These are phyloP conservation scores for Pseudoatta argentina DNA, from an alignment of 1,140 invertebrate genomes.

Conservation along the genomic window DNA sequence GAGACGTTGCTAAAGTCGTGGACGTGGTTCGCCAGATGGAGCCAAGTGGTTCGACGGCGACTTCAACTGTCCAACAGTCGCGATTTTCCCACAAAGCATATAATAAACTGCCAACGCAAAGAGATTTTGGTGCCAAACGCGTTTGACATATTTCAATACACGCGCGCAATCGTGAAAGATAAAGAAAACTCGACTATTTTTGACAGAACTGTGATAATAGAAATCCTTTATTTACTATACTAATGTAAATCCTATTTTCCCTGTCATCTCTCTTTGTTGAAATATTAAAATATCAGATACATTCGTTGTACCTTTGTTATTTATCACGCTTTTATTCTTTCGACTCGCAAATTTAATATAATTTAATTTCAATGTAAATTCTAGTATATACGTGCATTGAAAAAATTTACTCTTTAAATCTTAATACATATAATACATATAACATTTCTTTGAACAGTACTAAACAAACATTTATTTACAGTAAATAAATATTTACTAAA, in stretches of 20 bases:
- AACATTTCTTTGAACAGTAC: too few species aligned
- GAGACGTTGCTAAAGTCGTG: slow-evolving; percentile 19
- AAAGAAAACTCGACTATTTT: not conserved
- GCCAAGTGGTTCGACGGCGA: slow-evolving; percentile 24
- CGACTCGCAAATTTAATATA: too few species aligned
- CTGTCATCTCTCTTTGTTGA: not conserved
- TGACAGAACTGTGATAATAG: not conserved
- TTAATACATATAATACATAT: too few species aligned
- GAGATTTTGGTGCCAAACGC: not conserved
- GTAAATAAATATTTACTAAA: too few species aligned
- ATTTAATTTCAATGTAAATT: too few species aligned
- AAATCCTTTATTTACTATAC: not conserved
- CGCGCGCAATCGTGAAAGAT: not conserved
- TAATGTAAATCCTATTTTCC: not conserved
- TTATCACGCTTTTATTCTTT: not conserved
- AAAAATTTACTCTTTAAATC: too few species aligned
- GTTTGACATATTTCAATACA: slow-evolving; percentile 5
- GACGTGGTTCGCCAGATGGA: slow-evolving; percentile 21
- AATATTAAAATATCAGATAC: not conserved
- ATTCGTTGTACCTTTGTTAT: not conserved
- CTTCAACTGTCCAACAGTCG: not conserved
- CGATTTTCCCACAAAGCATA: not conserved
- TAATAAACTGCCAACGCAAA: not conserved
- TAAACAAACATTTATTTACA: too few species aligned
- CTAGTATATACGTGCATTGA: too few species aligned